Evolutionary conservation across 2,113 vertebrate genomes (phyloP), one percentile per base, ranked within the genome.

Genomic region (Eudyptes chrysolophus): DNA sequence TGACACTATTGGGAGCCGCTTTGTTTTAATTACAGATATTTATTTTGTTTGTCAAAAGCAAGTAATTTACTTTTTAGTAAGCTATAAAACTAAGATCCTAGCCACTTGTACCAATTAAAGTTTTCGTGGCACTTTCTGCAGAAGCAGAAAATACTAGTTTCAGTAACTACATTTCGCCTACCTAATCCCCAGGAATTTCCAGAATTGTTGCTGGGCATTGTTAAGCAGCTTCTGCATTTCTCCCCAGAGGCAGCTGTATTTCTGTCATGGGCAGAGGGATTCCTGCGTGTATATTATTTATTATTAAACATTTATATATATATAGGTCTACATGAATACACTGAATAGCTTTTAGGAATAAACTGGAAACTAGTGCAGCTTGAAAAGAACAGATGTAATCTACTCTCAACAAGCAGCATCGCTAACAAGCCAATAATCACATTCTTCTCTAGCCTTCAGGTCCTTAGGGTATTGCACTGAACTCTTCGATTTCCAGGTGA

Each of bases 151-250:
- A 97, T 65, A 90, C 87, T 96, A 94, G 58, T 96, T 97, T 85
- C 89, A 94, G 84, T 88, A 96, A 96, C 96, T 97, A 95, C 90
- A 84, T 96, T 96, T 97, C 5, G 94, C 94, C 97, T 97, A 97
- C 96, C 95, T 97, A 97, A 97, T 97, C 96, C 96, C 96, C 95
- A 96, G 87, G 93, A 92, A 97, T 96, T 96, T 96, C 97, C 96
- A 97, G 95, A 97, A 96, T 52, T 96, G 95, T 95, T 97, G 96
- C 94, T 97, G 95, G 95, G 87, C 92, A 95, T 77, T 97, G 95
- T 97, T 97, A 97, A 97, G 92, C 84, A 97, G 96, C 96, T 97
- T 97, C 95, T 97, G 97, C 82, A 97, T 97, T 96, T 97, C 93
- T 97, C 95, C 94, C 96, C 97, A 97, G 92, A 96, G 94, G 95